Evolutionary conservation across 2,888 invertebrate species (phyloP), one percentile per base, ranked within the genome.

Genomic region (Rhaphigaster nebulosa): DNA sequence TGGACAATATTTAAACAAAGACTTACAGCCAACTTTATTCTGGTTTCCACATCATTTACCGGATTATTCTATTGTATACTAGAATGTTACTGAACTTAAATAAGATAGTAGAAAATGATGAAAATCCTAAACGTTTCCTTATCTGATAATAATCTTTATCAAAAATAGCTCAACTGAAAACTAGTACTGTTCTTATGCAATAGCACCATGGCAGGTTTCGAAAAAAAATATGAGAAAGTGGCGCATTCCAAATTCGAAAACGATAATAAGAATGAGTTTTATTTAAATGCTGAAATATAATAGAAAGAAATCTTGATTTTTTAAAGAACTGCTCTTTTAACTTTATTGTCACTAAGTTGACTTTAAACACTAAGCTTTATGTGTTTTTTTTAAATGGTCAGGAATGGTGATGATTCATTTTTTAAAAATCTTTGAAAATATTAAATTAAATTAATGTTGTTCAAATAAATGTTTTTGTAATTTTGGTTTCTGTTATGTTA

Each of bases 221-320:
- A 65, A 38, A 76, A 76, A 65, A 38, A 38, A 76, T 38, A 76
- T 38, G 70, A 23, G 70, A 76, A 76, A 38, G 70, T 76, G 34
- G 70, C 70, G 23, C 70, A 76, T 76, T 76, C 38, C 38, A 76
- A 76, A 76, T 76, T 38, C 38, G 70, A 76, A 38, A 76, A 34
- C 8, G 18, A 38, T 76, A 76, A 29, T 1, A 15, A 34, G 8
- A 29, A 29, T 65, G 0, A 34, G 29, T 15, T 65, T 65, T 65
- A 65, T 65, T 34, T 29, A 29, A 65, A 18, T 18, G 29, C 4
- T 65, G 0, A 10, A 65, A 18, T 15, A 29, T 29, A 4, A 15
- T 3, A n/a, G 29, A 29, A 65, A n/a, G n/a, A n/a, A n/a, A n/a
- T 15, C 13, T 65, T 29, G 6, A 1, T 29, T 29, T 18, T 15